Evolutionary conservation across 2,888 invertebrate species (phyloP).

Genomic region (Germaria angustata): DNA sequence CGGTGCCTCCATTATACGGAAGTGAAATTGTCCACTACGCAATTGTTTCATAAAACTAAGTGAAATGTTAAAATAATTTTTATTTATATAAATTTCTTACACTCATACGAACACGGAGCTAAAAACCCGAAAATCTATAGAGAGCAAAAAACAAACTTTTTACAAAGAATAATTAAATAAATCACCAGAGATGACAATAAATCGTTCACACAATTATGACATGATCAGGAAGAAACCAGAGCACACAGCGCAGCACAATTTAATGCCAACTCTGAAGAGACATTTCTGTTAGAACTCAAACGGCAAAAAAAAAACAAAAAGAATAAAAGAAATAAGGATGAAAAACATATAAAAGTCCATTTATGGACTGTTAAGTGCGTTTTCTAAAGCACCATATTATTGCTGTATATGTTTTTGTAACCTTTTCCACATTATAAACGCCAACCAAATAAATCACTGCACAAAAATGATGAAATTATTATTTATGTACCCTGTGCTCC

Average conservation of each 20-base stretch:
- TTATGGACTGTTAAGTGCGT: constrained; percentile 64
- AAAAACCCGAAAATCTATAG: neutral
- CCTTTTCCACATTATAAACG: constrained; percentile 60
- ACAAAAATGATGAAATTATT: constrained; percentile 76
- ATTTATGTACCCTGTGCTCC: constrained; percentile 72
- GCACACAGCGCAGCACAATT: constrained; percentile 33
- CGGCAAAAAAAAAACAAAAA: neutral
- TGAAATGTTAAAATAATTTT: constrained; percentile 59
- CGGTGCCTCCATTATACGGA: constrained; percentile 38
- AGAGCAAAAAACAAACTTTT: constrained; percentile 5
- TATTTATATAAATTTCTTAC: constrained; percentile 23
- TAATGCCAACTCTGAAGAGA: constrained; percentile 42
- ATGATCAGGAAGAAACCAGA: constrained; percentile 66
- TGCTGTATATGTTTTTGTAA: constrained; percentile 21
- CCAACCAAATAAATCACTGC: constrained; percentile 77
- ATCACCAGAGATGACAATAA: constrained; percentile 75
- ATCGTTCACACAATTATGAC: constrained; percentile 77
- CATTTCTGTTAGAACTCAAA: constrained; percentile 45
- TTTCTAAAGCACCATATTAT: constrained; percentile 55
- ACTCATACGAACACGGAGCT: neutral
- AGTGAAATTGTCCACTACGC: constrained; percentile 61
- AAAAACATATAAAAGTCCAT: constrained; percentile 42
- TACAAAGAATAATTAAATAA: constrained; percentile 69
- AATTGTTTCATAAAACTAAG: constrained; percentile 57
- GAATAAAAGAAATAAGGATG: too few relatives aligned